phyloP scores from a whole-genome alignment of 1,140 invertebrate genomes.

The Eupristina koningsbergeri region DNA sequence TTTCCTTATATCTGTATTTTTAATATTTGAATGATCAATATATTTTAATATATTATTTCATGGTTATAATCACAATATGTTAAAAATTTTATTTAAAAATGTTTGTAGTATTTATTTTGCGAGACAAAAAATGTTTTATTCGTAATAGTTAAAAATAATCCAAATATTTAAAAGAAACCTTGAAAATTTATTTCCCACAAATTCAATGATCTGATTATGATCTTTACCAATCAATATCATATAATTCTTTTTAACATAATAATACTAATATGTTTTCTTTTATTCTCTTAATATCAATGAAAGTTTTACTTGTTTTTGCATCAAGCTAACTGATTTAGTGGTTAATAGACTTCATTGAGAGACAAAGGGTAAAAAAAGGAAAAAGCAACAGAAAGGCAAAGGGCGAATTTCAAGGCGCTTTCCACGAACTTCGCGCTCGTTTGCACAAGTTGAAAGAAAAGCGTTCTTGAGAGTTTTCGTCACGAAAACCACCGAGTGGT shows the following conservation, averaged over 20 bases:
- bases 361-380: background rate
- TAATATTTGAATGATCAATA: no score
- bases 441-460: constrained; percentile 39
- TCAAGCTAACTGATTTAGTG: background rate
- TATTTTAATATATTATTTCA: no score
- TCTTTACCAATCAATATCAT: no score
- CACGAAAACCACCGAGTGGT: constrained; percentile 18
- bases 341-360: background rate
- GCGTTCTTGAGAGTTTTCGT: constrained; percentile 27
- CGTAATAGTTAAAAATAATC: no score
- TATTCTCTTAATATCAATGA: background rate
- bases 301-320: background rate
- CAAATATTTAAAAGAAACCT: no score
- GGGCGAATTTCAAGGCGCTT: background rate
- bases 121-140: no score
- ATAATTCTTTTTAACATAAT: background rate
- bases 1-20: background rate
- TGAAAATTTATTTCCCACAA: no score
- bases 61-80: no score
- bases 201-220: no score
- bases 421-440: constrained; percentile 4
- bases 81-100: no score
- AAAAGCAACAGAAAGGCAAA: background rate
- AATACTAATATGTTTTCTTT: background rate
- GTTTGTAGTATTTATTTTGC: no score